Evolutionary conservation across 2,797 vertebrate species (phyloP).

Genomic region (Malacoraja senta): DNA sequence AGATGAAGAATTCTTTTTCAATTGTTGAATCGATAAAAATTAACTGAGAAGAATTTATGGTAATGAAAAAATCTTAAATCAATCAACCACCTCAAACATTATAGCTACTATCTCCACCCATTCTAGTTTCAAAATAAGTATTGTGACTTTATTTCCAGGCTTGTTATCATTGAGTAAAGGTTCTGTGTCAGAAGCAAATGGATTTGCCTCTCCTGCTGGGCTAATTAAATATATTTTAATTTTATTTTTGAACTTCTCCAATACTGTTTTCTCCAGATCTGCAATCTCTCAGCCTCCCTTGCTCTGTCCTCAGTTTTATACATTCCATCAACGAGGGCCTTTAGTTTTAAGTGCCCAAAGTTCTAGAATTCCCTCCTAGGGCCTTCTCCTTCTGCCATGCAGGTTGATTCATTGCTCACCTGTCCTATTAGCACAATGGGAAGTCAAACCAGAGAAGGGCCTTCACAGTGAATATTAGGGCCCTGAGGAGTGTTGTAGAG

Average conservation of each 20-base stretch:
- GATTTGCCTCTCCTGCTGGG: not conserved
- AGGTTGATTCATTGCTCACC: too few relatives aligned
- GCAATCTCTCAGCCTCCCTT: not conserved
- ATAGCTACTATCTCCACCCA: not conserved
- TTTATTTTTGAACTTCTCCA: too few relatives aligned
- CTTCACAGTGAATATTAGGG: too few relatives aligned
- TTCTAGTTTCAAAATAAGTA: not conserved
- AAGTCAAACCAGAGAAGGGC: too few relatives aligned
- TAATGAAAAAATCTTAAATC: not conserved
- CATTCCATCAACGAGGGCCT: too few relatives aligned
- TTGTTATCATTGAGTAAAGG: not conserved
- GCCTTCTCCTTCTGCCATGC: too few relatives aligned
- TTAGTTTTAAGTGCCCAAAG: too few relatives aligned
- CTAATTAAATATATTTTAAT: not conserved
- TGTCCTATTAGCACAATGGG: too few relatives aligned
- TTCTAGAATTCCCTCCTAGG: too few relatives aligned
- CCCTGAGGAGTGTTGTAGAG: too few relatives aligned
- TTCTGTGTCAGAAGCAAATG: not conserved
- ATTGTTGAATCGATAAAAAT: not conserved
- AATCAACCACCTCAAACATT: not conserved
- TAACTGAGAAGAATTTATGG: not conserved
- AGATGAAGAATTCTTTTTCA: not conserved
- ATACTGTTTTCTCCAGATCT: not conserved
- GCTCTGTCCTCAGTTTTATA: too few relatives aligned
- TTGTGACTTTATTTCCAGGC: not conserved